Percentiles rank a stretch among this genome's conserved stretches.
Conservation (phyloP, 2,888 invertebrate genomes). For the Amiota minor region DNA sequence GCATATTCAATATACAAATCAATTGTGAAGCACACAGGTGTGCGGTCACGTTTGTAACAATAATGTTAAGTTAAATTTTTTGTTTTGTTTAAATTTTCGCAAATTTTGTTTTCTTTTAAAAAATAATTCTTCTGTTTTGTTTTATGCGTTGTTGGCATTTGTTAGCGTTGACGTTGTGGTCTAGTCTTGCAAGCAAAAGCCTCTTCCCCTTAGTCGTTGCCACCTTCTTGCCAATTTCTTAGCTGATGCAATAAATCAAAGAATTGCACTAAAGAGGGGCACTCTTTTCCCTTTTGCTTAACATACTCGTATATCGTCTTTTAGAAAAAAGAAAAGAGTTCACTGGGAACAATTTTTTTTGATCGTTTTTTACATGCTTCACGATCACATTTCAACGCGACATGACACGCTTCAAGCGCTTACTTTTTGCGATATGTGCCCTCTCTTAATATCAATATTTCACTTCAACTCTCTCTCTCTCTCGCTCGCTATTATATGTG, state of each 20-base stretch:
- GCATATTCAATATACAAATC: background rate
- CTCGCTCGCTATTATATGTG: slow-evolving; percentile 27
- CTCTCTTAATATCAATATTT: slow-evolving; percentile 9
- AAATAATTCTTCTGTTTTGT: slow-evolving; percentile 18
- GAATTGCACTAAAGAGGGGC: slow-evolving; percentile 57
- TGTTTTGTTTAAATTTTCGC: background rate
- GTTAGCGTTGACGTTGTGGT: slow-evolving; percentile 25
- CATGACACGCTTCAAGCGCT: slow-evolving; percentile 13
- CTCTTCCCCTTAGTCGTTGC: background rate
- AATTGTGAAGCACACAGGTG: background rate
- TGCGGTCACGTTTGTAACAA: slow-evolving; percentile 4
- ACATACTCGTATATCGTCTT: too few relatives aligned
- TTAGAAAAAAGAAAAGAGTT: too few relatives aligned
- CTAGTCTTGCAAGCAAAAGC: background rate
- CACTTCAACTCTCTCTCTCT: slow-evolving; percentile 16
- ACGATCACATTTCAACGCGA: background rate
- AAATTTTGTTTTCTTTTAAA: background rate
- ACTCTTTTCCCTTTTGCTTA: too few relatives aligned
- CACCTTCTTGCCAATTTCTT: slow-evolving; percentile 36
- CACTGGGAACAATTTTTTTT: too few relatives aligned
- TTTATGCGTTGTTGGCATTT: slow-evolving; percentile 43
- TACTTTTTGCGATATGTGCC: background rate
- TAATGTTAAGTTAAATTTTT: slow-evolving; percentile 6
- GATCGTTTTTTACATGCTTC: background rate
- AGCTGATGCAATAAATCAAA: slow-evolving; percentile 62